Evolutionary conservation across 2,888 invertebrate species (phyloP), one percentile per base, ranked within the genome.

Genomic region (Psylliodes chrysocephalus): DNA sequence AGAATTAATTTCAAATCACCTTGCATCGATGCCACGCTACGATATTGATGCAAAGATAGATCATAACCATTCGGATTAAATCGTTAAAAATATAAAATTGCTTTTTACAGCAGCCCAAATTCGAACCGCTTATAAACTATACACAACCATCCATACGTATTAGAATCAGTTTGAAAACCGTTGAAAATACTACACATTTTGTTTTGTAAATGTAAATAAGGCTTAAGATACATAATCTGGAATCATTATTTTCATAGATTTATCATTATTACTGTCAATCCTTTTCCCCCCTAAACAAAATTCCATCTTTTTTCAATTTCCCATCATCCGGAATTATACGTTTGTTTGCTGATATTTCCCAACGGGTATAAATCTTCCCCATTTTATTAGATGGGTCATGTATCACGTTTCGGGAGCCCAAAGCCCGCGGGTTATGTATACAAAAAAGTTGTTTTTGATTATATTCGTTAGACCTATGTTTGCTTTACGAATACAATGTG

Each of bases 311-410:
- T 65, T 61, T 65, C 57, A 65, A 60, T 64, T 60, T 55, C 60
- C 28, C 42, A 56, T 60, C 56, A 44, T 60, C 52, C 46, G 46
- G 53, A 57, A 46, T 60, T 57, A 61, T 65, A 52, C 55, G 61
- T 52, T 65, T 61, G 61, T 65, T 61, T 65, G 61, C 47, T 61
- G 57, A 65, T 65, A 65, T 65, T 61, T 57, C 65, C 53, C 61
- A 18, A 49, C 54, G 65, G 65, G 33, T 25, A 57, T 53, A 57
- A 53, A 56, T 55, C 61, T 57, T 55, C 53, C 65, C 56, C 54
- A 54, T 61, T 65, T 61, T 61, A 61, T 61, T 65, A 65, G 46
- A 65, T 47, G 42, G 57, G 25, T 44, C 47, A 19, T 57, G 35
- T 47, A 57, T 47, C 49, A 49, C 38, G 57, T 49, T 49, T 40